Percentiles rank a stretch among this genome's conserved stretches.
Evolutionary conservation across 1,140 invertebrate species (phyloP).

Genomic region (Diuraphis noxia): DNA sequence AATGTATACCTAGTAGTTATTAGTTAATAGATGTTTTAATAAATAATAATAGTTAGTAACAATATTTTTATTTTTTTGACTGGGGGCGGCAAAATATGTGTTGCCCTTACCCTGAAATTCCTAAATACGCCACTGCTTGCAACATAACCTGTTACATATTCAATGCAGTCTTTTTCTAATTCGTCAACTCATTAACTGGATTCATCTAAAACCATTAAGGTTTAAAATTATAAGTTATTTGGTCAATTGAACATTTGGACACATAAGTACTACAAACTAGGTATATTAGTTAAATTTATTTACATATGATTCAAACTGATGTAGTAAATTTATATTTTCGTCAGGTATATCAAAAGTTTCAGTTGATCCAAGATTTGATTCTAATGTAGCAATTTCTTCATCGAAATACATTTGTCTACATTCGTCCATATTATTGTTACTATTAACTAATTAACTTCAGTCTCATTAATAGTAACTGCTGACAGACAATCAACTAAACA

Average conservation of each 20-base stretch:
- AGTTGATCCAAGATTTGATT: neutral
- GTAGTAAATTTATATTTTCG: neutral
- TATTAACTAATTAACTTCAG: neutral
- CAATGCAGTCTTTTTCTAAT: neutral
- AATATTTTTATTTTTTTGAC: too few relatives aligned
- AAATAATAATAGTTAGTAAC: too few relatives aligned
- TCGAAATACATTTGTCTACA: neutral
- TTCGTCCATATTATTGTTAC: neutral
- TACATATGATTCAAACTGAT: conserved; percentile 7
- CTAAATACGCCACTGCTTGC: neutral
- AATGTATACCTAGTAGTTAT: too few relatives aligned
- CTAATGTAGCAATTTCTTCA: neutral
- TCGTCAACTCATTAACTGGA: neutral
- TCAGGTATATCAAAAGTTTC: neutral
- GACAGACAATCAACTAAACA: conserved; percentile 9
- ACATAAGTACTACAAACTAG: neutral
- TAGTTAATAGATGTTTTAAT: too few relatives aligned
- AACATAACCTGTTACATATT: neutral
- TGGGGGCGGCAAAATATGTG: too few relatives aligned
- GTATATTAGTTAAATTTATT: neutral
- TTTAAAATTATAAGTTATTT: too few relatives aligned
- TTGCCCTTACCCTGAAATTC: too few relatives aligned
- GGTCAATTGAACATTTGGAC: too few relatives aligned
- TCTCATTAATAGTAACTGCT: neutral
- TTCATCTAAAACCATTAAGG: neutral